Percentiles rank a stretch among this genome's conserved stretches.
Evolutionary conservation across 2,113 vertebrate species (phyloP).

Genomic region (Paramisgurnus dabryanus): DNA sequence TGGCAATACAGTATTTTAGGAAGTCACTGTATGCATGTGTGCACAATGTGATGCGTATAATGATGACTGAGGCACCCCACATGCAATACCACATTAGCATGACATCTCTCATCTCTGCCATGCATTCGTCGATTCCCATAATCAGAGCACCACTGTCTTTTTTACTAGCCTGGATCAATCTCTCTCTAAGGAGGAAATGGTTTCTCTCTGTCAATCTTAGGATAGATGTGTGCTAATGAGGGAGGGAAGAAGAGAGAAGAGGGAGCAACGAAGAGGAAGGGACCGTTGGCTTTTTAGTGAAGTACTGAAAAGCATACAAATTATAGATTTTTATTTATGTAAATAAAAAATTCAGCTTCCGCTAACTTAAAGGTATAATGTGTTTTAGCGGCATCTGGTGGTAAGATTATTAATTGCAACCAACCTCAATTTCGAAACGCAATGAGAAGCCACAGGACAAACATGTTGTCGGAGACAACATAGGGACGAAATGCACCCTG

Average conservation of each 20-base stretch:
- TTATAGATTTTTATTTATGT: no score
- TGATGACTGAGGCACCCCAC: slow-evolving; percentile 29
- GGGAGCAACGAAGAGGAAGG: not conserved
- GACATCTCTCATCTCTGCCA: not conserved
- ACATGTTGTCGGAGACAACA: no score
- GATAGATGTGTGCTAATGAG: not conserved
- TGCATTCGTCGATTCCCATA: not conserved
- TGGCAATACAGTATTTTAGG: not conserved
- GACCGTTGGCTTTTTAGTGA: no score
- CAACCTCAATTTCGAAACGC: no score
- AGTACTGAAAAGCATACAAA: no score
- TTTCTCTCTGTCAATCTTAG: slow-evolving; percentile 12
- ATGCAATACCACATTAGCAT: slow-evolving; percentile 28
- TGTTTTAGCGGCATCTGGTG: no score
- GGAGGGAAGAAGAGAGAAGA: not conserved
- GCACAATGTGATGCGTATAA: slow-evolving; percentile 20
- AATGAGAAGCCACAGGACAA: no score
- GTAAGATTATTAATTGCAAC: no score
- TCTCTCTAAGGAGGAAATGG: not conserved
- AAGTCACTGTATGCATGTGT: slow-evolving; percentile 5
- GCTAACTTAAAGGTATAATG: no score
- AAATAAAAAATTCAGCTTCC: no score
- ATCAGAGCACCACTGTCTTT: slow-evolving; percentile 18
- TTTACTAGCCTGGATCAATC: slow-evolving; percentile 2
- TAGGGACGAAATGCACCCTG: no score